Evolutionary conservation across 2,113 vertebrate species (phyloP).

Genomic region (Passerina amoena): DNA sequence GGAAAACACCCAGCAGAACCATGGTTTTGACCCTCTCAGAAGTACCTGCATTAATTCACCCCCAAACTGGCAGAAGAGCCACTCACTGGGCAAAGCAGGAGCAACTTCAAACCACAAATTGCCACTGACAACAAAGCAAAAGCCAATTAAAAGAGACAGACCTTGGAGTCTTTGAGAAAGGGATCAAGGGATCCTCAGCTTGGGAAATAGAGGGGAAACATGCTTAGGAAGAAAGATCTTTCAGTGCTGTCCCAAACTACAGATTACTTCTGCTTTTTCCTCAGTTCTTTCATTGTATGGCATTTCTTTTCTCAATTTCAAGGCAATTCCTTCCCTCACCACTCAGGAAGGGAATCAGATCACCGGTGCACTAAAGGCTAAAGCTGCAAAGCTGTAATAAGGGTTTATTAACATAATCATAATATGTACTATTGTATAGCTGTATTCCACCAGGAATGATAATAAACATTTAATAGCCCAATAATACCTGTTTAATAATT

Average conservation of each 20-base stretch:
- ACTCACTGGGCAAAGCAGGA: background rate
- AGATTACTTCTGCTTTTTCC: background rate
- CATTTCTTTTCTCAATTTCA: background rate
- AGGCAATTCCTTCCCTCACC: background rate
- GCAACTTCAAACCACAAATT: fast-evolving
- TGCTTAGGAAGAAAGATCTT: background rate
- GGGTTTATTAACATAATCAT: constrained; percentile 50
- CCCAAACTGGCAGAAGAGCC: background rate
- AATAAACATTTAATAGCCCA: constrained; percentile 74
- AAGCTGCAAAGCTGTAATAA: constrained; percentile 2
- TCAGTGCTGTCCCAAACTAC: background rate
- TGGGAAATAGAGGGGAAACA: background rate
- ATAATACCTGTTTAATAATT: constrained; percentile 78
- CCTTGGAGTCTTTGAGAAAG: background rate
- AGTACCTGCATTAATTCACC: background rate
- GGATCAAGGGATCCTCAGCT: background rate
- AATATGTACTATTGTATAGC: background rate
- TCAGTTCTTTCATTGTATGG: background rate
- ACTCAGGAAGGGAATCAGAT: background rate
- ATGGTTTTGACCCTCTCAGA: fast-evolving
- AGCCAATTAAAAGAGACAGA: background rate
- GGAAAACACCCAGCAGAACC: background rate
- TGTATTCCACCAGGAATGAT: constrained; percentile 65
- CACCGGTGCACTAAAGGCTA: background rate
- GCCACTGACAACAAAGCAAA: background rate